A percentile compares a stretch with the other conserved stretches of the same genome.
phyloP scores from a whole-genome alignment of 2,113 vertebrate genomes.

The Turdus rufiventris region DNA sequence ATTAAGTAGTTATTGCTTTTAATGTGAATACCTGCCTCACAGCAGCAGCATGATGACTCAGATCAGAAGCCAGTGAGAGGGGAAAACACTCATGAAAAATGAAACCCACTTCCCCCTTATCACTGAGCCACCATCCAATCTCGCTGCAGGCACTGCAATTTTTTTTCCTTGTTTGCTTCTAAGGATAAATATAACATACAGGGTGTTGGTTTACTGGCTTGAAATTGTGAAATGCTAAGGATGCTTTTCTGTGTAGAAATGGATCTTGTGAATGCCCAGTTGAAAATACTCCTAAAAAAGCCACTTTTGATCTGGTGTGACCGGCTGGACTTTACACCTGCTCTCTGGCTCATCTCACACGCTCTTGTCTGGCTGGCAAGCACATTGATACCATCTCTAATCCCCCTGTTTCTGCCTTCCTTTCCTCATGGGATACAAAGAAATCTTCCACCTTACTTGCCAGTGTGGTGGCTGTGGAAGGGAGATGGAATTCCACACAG shows the following conservation, averaged over 20 bases:
- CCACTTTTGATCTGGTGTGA: not conserved
- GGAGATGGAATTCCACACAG: not conserved
- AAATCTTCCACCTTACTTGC: not conserved
- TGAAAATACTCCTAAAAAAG: not conserved
- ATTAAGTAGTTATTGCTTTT: not conserved
- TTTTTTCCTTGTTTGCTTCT: constrained; percentile 5
- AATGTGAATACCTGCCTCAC: not conserved
- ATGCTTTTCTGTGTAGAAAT: not conserved
- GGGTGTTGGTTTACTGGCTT: not conserved
- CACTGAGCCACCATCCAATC: not conserved
- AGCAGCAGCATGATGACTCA: not conserved
- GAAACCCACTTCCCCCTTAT: not conserved
- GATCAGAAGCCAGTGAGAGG: not conserved
- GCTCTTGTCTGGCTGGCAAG: not conserved
- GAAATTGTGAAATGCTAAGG: not conserved
- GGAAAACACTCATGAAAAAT: not conserved
- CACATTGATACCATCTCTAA: not conserved
- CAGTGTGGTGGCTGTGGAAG: not conserved
- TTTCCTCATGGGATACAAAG: not conserved
- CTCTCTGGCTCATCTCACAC: not conserved
- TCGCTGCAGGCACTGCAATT: not conserved
- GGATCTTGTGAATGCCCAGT: not conserved
- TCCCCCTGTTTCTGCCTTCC: not conserved
- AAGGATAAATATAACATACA: not conserved
- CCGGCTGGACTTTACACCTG: not conserved